Percentiles rank a stretch among this genome's conserved stretches.
Evolutionary conservation across 1,140 invertebrate genomes (phyloP).

Genomic region (Drosophila micromelanica): DNA sequence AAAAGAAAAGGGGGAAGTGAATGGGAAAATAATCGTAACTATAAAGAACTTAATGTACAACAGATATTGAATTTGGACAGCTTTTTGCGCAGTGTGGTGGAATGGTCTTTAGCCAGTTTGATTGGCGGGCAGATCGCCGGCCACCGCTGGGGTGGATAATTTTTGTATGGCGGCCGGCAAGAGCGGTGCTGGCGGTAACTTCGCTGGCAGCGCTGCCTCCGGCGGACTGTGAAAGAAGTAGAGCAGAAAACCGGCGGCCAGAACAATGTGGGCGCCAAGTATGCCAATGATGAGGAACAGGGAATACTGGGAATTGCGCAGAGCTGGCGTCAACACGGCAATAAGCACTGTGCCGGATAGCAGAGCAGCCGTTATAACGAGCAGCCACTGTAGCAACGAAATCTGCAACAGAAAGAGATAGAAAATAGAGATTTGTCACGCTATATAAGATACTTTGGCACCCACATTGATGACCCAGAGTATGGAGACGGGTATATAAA

Average conservation of each 20-base stretch:
- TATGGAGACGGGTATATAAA: slow-evolving; percentile 97
- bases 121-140: slow-evolving; percentile 30
- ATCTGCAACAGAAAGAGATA: slow-evolving; percentile 85
- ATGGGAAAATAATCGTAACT: slow-evolving; percentile 12
- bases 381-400: slow-evolving; percentile 93
- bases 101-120: slow-evolving; percentile 55
- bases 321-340: slow-evolving; percentile 91
- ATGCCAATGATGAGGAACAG: slow-evolving; percentile 89
- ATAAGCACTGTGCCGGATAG: slow-evolving; percentile 94
- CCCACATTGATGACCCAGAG: slow-evolving; percentile 91
- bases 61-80: slow-evolving; percentile 4
- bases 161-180: slow-evolving; percentile 24
- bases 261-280: slow-evolving; percentile 90
- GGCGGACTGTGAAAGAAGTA: slow-evolving; percentile 87
- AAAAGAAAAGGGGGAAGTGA: not conserved
- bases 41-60: slow-evolving; percentile 45
- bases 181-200: not conserved
- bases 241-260: slow-evolving; percentile 94
- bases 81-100: not conserved
- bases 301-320: slow-evolving; percentile 89
- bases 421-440: too few relatives aligned
- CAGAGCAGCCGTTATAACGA: slow-evolving; percentile 91
- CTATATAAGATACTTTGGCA: too few relatives aligned
- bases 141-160: slow-evolving; percentile 16
- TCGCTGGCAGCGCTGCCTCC: slow-evolving; percentile 1